Base-by-base conservation (phyloP, 2,888 invertebrate species). In the Aelia acuminata region DNA sequence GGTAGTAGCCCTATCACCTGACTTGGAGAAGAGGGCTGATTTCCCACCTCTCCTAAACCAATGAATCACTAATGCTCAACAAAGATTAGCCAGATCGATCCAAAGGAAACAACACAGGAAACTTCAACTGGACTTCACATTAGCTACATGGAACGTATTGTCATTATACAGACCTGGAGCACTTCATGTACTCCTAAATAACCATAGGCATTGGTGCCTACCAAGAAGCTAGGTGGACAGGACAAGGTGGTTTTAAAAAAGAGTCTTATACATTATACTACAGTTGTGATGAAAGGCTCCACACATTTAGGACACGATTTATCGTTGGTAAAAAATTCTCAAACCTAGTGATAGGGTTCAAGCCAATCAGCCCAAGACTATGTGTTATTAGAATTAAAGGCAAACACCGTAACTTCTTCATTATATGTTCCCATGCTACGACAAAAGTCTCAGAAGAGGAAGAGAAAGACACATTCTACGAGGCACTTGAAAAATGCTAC, bases 221-320 rank as follows among this genome's bases (percentile, higher is more conserved):
- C 20, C 84, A 84, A 43, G 84, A 84, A 84, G 43, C 43, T 22
- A 84, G 47, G 43, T 47, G 15, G 84, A 43, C 47, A 18, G 84
- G 84, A n/a, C 84, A 84, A 84, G 47, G 43, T 84, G 47, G 43
- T 43, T 43, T 84, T 84, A 47, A 84, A 35, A 84, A 84, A 84
- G 47, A 35, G 84, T 47, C 43, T 18, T 22, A 20, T 18, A 31
- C 35, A 31, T 31, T 70, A 70, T 31, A 70, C 35, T 70, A 70
- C 18, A 70, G 31, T 31, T 70, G 70, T 70, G 70, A 70, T 15
- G 8, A 31, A 31, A 13, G 18, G 15, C 26, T 31, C 70, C 43
- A 43, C 43, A 43, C 43, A 43, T 43, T 43, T 43, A 10, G 43
- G 43, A 43, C 43, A 7, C 7, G 43, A 43, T 43, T 43, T 10